A percentile compares a stretch with the other conserved stretches of the same genome.
Evolutionary conservation across 2,797 vertebrate genomes (phyloP).

Genomic region (Malurus splendens): DNA sequence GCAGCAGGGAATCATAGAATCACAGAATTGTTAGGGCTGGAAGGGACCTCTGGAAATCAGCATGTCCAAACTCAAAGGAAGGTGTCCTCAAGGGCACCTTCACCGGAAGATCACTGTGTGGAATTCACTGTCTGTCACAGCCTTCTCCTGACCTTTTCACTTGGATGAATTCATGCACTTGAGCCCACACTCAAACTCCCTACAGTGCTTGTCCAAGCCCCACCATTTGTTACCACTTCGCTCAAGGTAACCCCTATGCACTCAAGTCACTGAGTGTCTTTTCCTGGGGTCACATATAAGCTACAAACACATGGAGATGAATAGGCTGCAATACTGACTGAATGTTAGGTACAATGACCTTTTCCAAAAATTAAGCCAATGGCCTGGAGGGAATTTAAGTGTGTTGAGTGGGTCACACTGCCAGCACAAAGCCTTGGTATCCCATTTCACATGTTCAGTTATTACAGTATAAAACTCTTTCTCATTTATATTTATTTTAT

Average conservation of each 20-base stretch:
- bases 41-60: background rate
- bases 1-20: background rate
- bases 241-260: background rate
- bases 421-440: background rate
- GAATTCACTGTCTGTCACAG: background rate
- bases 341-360: background rate
- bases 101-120: background rate
- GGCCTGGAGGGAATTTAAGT: background rate
- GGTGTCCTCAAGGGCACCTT: background rate
- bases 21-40: background rate
- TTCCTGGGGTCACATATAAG: background rate
- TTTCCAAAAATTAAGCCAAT: background rate
- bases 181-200: background rate
- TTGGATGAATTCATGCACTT: background rate
- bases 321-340: background rate
- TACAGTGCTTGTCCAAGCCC: background rate
- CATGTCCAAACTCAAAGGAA: background rate
- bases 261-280: background rate
- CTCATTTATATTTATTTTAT: background rate
- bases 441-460: background rate
- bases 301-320: background rate
- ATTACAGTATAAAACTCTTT: background rate
- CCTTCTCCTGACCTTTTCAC: background rate
- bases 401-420: background rate
- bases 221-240: background rate